Evolutionary conservation across 2,797 vertebrate species (phyloP).

Genomic region (Eremophila alpestris): DNA sequence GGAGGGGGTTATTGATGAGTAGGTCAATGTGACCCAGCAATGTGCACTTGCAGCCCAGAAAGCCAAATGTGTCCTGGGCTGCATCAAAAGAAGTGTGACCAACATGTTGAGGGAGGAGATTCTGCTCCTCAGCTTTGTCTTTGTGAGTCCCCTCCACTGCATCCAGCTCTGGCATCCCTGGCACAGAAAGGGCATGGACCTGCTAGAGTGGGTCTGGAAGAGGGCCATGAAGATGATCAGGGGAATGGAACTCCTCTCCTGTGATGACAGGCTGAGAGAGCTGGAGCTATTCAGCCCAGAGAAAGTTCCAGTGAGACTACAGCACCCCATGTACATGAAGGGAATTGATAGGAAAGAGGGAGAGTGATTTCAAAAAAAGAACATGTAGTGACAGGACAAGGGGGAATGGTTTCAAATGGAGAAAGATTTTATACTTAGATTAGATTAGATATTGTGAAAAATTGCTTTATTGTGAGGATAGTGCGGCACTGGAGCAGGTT

Average conservation of each 20-base stretch:
- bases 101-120: not conserved
- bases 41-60: not conserved
- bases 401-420: not conserved
- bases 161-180: not conserved
- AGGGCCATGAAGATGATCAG: no score
- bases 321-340: not conserved
- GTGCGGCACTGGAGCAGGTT: not conserved
- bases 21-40: not conserved
- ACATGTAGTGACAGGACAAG: not conserved
- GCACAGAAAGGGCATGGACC: not conserved
- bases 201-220: not conserved
- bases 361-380: not conserved
- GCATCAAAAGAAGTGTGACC: not conserved
- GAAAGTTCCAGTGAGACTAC: not conserved
- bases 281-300: not conserved
- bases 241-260: not conserved
- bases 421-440: not conserved
- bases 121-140: not conserved
- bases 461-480: not conserved
- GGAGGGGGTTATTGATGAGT: rapidly evolving
- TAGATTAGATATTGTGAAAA: not conserved
- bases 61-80: not conserved
- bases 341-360: not conserved
- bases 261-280: not conserved
- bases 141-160: not conserved